These are phyloP conservation scores for Lordiphosa andalusiaca DNA, from an alignment of 2,888 invertebrate species.

Conservation along the genomic window DNA sequence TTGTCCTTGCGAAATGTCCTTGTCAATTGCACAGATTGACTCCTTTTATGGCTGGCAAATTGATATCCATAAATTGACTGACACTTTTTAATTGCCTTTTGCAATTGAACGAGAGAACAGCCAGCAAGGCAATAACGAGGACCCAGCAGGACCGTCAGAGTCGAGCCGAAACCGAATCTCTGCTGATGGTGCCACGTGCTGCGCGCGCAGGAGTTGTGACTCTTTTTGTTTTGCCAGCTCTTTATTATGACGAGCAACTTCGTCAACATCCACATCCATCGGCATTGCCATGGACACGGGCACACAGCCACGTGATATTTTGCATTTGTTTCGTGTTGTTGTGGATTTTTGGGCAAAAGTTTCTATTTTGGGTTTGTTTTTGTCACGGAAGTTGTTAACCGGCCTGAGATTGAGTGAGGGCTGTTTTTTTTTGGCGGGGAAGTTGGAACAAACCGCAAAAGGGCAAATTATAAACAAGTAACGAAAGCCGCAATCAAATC, in stretches of 20 bases:
- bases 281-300: slow-evolving; percentile 24
- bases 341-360: slow-evolving; percentile 19
- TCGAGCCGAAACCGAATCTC: slow-evolving; percentile 17
- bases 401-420: slow-evolving; percentile 2
- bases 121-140: slow-evolving; percentile 57
- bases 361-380: slow-evolving; percentile 14
- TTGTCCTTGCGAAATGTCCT: slow-evolving; percentile 55
- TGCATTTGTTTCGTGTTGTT: slow-evolving; percentile 18
- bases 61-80: slow-evolving; percentile 54
- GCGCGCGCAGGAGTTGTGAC: slow-evolving; percentile 78
- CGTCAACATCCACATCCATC: slow-evolving; percentile 44
- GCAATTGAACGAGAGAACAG: slow-evolving; percentile 45
- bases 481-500: slow-evolving; percentile 20
- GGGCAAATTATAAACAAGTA: slow-evolving; percentile 31
- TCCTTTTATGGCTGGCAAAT: slow-evolving; percentile 53
- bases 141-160: slow-evolving; percentile 50
- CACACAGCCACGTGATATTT: slow-evolving; percentile 8
- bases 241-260: slow-evolving; percentile 49
- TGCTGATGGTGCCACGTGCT: slow-evolving; percentile 77
- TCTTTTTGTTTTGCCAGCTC: slow-evolving; percentile 10
- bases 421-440: slow-evolving; percentile 14
- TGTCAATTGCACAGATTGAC: slow-evolving; percentile 29
- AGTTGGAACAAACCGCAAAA: slow-evolving; percentile 23
- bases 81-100: slow-evolving; percentile 52
- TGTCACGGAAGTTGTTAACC: slow-evolving; percentile 45